phyloP scores from a whole-genome alignment of 2,888 invertebrate species.

The Falcaria lacertinaria region DNA sequence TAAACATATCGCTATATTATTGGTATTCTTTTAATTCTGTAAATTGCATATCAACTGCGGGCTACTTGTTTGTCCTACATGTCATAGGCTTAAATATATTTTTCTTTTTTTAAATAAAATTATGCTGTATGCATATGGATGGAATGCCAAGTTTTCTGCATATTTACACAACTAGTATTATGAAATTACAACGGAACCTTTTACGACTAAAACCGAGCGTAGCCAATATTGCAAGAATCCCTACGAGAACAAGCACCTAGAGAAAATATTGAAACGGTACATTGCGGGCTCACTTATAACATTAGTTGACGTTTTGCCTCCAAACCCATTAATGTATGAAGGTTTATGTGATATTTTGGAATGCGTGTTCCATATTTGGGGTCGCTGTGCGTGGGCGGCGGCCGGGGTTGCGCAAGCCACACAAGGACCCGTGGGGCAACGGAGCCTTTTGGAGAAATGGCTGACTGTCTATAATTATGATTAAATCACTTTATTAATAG shows the following conservation, averaged over 20 bases:
- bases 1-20: too few species aligned
- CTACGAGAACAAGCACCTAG: neutral
- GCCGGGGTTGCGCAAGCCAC: constrained; percentile 31
- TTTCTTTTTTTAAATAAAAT: too few species aligned
- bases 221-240: neutral
- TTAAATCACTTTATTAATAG: too few species aligned
- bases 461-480: neutral
- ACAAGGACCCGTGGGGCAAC: constrained; percentile 28
- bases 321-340: constrained; percentile 7
- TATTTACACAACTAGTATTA: too few species aligned
- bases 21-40: too few species aligned
- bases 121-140: too few species aligned
- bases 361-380: constrained; percentile 4
- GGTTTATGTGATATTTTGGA: constrained; percentile 5
- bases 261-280: neutral
- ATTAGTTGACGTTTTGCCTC: neutral
- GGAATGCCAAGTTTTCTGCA: too few species aligned
- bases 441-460: constrained; percentile 8
- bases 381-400: constrained; percentile 33
- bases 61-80: too few species aligned
- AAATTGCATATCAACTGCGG: too few species aligned
- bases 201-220: too few species aligned
- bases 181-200: too few species aligned
- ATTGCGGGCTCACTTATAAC: neutral
- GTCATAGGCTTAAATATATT: too few species aligned